Base-by-base conservation (phyloP, 2,888 invertebrate genomes). In the Drosophila nigritarsus region DNA sequence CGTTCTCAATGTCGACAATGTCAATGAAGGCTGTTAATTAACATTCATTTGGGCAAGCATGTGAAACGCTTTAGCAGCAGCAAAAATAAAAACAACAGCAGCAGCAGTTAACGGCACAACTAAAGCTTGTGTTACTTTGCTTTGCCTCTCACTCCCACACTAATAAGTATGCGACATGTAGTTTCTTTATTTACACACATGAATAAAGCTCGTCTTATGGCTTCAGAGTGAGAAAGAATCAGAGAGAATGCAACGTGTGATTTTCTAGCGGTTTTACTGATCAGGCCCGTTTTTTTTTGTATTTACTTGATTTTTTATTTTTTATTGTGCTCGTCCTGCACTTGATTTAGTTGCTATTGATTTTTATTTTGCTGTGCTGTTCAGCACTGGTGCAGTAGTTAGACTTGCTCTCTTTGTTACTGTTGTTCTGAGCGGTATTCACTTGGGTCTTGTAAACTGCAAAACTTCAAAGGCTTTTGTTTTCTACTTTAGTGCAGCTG, bases 321-420 rank as follows among this genome's bases (percentile, higher is more conserved):
- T 30, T 30, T 51, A 56, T 18, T 64, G 9, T 70, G 51, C 49
- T 56, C 62, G 53, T 62, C 73, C 54, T 73, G 78, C 68, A 73
- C 78, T 80, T 80, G 53, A 77, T 76, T 66, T 58, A 61, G 66
- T 78, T 78, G 49, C 63, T 79, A 81, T 74, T 81, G 82, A 78
- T 78, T 78, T 80, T 70, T 78, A 66, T 54, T 80, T 72, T 54
- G 48, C 45, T 40, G 11, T 42, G 40, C 53, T 64, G 34, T 58
- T 53, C 32, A 51, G 69, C 61, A 32, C 62, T 62, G 42, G 49
- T 55, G 53, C 50, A 61, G 38, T 50, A 56, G 34, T 51, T 65
- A 20, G 45, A 42, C 30, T 60, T 45, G 38, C 40, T 61, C 55
- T 59, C 56, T 59, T 69, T 70, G 48, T 75, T 58, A 34, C 65